These are phyloP conservation scores for Megaleporinus macrocephalus DNA, from an alignment of 2,113 vertebrate genomes.

Conservation along the genomic window DNA sequence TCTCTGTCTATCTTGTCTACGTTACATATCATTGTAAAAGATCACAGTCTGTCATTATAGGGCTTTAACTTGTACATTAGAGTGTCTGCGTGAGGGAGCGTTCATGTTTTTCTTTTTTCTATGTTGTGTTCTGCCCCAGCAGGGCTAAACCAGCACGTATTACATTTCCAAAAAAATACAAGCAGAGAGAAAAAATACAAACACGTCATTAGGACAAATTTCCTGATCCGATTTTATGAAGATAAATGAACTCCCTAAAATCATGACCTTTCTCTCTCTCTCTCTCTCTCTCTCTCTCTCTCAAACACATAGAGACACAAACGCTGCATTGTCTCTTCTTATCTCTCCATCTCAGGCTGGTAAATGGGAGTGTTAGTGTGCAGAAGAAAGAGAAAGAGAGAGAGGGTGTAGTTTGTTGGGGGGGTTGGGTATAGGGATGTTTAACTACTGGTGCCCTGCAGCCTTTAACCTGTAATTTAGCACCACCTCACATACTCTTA, in stretches of 20 bases:
- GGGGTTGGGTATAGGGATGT: slow-evolving; percentile 56
- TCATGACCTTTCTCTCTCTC: slow-evolving; percentile 55
- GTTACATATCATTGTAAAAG: slow-evolving; percentile 11
- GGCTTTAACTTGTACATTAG: slow-evolving; percentile 66
- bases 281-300: slow-evolving; percentile 54
- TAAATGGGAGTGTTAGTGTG: slow-evolving; percentile 36
- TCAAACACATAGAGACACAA: slow-evolving; percentile 33
- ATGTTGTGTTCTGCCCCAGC: slow-evolving; percentile 46
- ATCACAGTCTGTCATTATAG: slow-evolving; percentile 51
- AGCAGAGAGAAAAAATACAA: slow-evolving; percentile 55
- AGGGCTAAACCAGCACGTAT: slow-evolving; percentile 17
- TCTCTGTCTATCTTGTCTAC: background rate
- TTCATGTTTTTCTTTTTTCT: slow-evolving; percentile 21
- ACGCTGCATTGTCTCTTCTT: slow-evolving; percentile 68
- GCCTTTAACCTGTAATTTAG: slow-evolving; percentile 68
- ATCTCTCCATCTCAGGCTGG: slow-evolving; percentile 70
- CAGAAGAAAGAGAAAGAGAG: slow-evolving; percentile 1
- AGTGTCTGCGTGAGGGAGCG: slow-evolving; percentile 31
- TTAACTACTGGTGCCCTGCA: slow-evolving; percentile 55
- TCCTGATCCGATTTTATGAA: slow-evolving; percentile 73
- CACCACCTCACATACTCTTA: slow-evolving; percentile 43
- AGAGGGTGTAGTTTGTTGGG: background rate
- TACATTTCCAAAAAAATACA: slow-evolving; percentile 50
- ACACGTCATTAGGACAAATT: slow-evolving; percentile 68
- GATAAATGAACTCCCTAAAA: slow-evolving; percentile 68